Conservation (phyloP, 2,888 invertebrate genomes). For the Drosophila limbata region DNA sequence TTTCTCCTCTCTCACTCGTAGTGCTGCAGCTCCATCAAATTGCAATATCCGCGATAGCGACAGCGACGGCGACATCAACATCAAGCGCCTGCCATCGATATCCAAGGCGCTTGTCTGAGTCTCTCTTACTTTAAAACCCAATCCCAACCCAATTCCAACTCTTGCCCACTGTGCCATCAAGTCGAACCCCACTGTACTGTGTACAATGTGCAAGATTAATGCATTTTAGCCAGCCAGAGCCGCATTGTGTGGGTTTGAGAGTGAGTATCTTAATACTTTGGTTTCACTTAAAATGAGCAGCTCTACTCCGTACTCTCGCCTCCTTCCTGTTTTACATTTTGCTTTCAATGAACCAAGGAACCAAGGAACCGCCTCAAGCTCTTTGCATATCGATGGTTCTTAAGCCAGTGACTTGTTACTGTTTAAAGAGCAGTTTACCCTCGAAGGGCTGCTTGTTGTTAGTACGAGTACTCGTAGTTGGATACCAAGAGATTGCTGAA, state of each 20-base stretch:
- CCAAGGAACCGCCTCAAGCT: conserved; percentile 24
- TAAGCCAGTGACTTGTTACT: conserved; percentile 52
- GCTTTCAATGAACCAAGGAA: conserved; percentile 21
- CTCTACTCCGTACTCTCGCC: background rate
- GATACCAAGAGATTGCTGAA: background rate
- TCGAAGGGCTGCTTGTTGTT: conserved; percentile 12
- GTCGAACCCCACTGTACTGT: conserved; percentile 12
- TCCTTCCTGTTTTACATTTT: background rate
- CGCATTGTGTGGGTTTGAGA: conserved; percentile 31
- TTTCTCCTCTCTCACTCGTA: conserved; percentile 15
- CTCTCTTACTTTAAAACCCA: background rate
- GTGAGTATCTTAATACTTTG: conserved; percentile 72
- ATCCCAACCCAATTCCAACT: background rate
- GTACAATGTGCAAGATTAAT: conserved; percentile 65
- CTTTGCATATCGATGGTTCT: conserved; percentile 67
- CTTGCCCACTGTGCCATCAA: conserved; percentile 9
- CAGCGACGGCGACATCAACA: conserved; percentile 58
- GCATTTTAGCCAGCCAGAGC: conserved; percentile 59
- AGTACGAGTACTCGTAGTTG: background rate
- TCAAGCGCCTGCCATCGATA: conserved; percentile 57
- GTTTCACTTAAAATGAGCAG: conserved; percentile 70
- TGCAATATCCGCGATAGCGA: conserved; percentile 75
- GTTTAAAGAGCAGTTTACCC: conserved; percentile 52
- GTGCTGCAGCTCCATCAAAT: conserved; percentile 67
- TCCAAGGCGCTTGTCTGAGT: conserved; percentile 24